Evolutionary conservation across 1,140 invertebrate genomes (phyloP).

Genomic region (Rhyacophila brunnea): DNA sequence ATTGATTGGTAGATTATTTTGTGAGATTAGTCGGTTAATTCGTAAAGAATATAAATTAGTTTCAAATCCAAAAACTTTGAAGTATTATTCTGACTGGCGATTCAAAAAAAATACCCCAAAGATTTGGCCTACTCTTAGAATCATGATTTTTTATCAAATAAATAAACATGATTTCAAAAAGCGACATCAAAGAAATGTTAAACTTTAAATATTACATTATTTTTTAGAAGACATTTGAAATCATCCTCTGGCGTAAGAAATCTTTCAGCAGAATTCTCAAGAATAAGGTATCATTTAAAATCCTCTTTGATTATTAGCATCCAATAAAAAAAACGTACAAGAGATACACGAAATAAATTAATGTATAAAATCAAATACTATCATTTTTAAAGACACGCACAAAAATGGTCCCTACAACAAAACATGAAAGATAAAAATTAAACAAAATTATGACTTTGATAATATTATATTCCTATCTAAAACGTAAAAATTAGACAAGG

Average conservation of each 20-base stretch:
- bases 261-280: background rate
- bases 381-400: constrained; percentile 4
- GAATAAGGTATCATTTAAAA: background rate
- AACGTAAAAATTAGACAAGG: background rate
- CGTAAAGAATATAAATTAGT: too few species aligned
- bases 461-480: background rate
- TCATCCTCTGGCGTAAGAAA: constrained; percentile 4
- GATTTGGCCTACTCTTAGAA: too few species aligned
- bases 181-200: too few species aligned
- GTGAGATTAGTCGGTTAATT: too few species aligned
- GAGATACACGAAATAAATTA: background rate
- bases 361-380: constrained; percentile 6
- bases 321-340: too few species aligned
- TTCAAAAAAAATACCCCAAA: too few species aligned
- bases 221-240: background rate
- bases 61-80: too few species aligned
- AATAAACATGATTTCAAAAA: too few species aligned
- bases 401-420: constrained; percentile 18
- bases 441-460: background rate
- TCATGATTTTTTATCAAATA: too few species aligned
- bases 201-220: background rate
- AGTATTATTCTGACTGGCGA: too few species aligned
- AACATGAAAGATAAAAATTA: constrained; percentile 6
- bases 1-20: too few species aligned
- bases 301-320: background rate